phyloP scores from a whole-genome alignment of 1,140 invertebrate species.

The Thaumetopoea pityocampa region DNA sequence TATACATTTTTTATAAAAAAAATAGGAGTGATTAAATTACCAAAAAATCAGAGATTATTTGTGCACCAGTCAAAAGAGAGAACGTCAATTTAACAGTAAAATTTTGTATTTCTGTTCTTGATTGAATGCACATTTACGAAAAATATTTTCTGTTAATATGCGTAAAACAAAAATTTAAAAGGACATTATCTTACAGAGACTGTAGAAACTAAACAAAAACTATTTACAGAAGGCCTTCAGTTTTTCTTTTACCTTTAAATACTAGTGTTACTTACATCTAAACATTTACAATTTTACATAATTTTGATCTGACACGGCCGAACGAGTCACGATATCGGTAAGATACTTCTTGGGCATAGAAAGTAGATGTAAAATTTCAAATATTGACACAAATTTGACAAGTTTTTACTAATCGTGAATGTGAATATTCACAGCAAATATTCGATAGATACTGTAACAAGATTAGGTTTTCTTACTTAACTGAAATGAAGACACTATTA shows the following conservation, averaged over 20 bases:
- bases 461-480: no score
- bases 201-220: constrained; percentile 37
- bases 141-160: no score
- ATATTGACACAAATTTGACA: constrained; percentile 13
- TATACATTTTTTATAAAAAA: no score
- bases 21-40: no score
- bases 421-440: no score
- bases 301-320: constrained; percentile 13
- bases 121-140: constrained; percentile 1
- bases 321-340: constrained; percentile 9
- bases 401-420: no score
- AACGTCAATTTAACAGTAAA: no score
- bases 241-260: constrained; percentile 10
- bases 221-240: constrained; percentile 59
- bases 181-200: constrained; percentile 24
- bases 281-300: constrained; percentile 51
- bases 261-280: constrained; percentile 5
- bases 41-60: no score
- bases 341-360: constrained; percentile 3
- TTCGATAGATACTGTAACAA: no score
- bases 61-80: no score
- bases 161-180: constrained; percentile 9
- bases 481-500: no score
- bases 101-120: not conserved
- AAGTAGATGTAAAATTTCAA: constrained; percentile 13